Conservation (phyloP, 2,888 invertebrate genomes). For the Dryadula phaetusa region DNA sequence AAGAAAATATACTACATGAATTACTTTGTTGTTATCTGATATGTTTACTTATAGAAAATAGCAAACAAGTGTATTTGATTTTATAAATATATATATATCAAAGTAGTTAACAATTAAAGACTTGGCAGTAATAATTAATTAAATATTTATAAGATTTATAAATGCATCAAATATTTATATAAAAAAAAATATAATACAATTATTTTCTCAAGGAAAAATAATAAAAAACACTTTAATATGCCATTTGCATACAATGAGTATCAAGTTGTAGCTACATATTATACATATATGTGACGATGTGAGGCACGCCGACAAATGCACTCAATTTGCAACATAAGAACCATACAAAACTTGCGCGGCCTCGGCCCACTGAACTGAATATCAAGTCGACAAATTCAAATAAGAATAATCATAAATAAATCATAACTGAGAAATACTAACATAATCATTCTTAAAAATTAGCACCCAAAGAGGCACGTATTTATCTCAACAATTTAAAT, state of each 20-base stretch:
- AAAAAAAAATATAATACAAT: slow-evolving; percentile 3
- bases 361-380: slow-evolving; percentile 53
- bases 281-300: slow-evolving; percentile 4
- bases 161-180: neutral
- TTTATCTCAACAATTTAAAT: slow-evolving; percentile 5
- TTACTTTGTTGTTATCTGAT: slow-evolving; percentile 5
- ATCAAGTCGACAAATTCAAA: slow-evolving; percentile 38
- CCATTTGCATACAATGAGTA: slow-evolving; percentile 13
- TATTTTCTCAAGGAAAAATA: slow-evolving; percentile 1
- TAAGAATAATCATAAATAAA: slow-evolving; percentile 49
- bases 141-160: neutral
- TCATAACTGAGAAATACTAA: slow-evolving; percentile 37
- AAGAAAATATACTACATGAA: neutral
- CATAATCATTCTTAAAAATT: slow-evolving; percentile 20
- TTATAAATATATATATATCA: neutral
- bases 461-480: neutral
- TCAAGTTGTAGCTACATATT: slow-evolving; percentile 4
- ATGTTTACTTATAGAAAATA: neutral
- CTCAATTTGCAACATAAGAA: slow-evolving; percentile 33
- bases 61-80: neutral
- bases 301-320: slow-evolving; percentile 21
- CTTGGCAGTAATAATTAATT: neutral
- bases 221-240: slow-evolving; percentile 6
- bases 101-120: too few species aligned
- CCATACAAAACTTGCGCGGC: slow-evolving; percentile 49